Evolutionary conservation across 1,140 invertebrate genomes (phyloP), one percentile per base, ranked within the genome.

Genomic region (Drosophila saltans): DNA sequence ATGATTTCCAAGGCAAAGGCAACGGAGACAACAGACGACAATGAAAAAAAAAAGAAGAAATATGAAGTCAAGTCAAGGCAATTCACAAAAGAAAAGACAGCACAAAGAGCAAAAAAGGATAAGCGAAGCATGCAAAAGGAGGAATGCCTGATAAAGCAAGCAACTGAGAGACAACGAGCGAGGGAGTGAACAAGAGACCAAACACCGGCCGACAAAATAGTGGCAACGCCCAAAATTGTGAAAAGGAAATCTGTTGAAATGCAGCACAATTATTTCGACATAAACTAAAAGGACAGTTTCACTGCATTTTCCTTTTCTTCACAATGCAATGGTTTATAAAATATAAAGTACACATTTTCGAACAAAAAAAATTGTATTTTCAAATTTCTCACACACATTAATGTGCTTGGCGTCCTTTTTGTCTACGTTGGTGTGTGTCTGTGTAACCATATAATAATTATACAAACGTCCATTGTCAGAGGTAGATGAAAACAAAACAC

Each of bases 171-270:
- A 28, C 48, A 52, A 39, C 55, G 64, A 81, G 66, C 59, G 61
- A 52, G 57, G 11, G 60, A 66, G 30, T 67, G 43, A 72, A 52
- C 43, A 43, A 45, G 45, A 69, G 57, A 75, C 70, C 16, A 16
- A 45, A 85, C 80, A 80, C 80, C 62, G 76, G 66, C 73, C 80
- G 80, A 62, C 69, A 74, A 88, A 76, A 28, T 74, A 79, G 83
- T 88, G 83, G 83, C 83, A 88, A 88, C 83, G 83, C 83, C 83
- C 83, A 88, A 88, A 88, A 88, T 72, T 83, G 67, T 72, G 60
- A 82, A 86, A 79, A 80, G 77, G 58, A 55, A 72, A 78, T 52
- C 45, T 78, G 62, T 58, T 58, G 33, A 78, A 78, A 78, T 73
- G 70, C 55, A 72, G 40, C 10, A 21, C 10, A 67, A 45, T n/a